Conservation (phyloP, 2,888 invertebrate species). For the Drosophila pegasa region DNA sequence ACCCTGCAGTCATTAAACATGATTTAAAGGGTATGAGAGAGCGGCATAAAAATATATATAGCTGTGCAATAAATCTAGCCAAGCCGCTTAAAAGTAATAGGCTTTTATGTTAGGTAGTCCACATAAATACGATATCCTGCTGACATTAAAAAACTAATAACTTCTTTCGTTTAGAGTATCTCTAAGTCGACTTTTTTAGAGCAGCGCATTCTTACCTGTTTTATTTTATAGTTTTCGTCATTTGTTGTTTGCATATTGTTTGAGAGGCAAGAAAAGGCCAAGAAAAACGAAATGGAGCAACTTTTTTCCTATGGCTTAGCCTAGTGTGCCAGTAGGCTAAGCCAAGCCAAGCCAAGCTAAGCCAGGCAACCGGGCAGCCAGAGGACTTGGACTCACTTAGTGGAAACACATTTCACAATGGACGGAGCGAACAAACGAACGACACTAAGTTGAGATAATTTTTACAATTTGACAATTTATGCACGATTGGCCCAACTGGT, state of each 20-base stretch:
- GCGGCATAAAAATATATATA: too few relatives aligned
- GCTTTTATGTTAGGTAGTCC: neutral
- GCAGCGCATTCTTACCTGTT: neutral
- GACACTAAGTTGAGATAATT: constrained; percentile 78
- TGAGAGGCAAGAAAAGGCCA: constrained; percentile 40
- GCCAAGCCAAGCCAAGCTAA: constrained; percentile 29
- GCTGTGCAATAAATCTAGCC: neutral
- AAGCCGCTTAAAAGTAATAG: neutral
- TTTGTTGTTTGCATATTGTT: constrained; percentile 70
- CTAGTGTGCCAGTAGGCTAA: constrained; percentile 33
- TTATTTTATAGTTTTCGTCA: constrained; percentile 19
- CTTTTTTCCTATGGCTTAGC: constrained; percentile 28
- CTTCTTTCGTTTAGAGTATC: constrained; percentile 7
- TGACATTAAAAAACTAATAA: neutral
- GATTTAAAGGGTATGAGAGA: neutral
- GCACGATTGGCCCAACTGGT: constrained; percentile 69
- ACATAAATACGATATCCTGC: neutral
- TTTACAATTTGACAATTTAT: constrained; percentile 82
- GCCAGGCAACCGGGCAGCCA: constrained; percentile 7
- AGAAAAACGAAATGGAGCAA: constrained; percentile 71
- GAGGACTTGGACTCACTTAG: constrained; percentile 52
- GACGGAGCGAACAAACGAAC: constrained; percentile 42
- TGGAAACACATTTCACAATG: constrained; percentile 75
- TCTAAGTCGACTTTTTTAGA: neutral
- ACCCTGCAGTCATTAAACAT: constrained; percentile 4